Percentiles rank a stretch among this genome's conserved stretches.
Conservation (phyloP, 2,797 vertebrate genomes). For the Rhinichthys osculus region DNA sequence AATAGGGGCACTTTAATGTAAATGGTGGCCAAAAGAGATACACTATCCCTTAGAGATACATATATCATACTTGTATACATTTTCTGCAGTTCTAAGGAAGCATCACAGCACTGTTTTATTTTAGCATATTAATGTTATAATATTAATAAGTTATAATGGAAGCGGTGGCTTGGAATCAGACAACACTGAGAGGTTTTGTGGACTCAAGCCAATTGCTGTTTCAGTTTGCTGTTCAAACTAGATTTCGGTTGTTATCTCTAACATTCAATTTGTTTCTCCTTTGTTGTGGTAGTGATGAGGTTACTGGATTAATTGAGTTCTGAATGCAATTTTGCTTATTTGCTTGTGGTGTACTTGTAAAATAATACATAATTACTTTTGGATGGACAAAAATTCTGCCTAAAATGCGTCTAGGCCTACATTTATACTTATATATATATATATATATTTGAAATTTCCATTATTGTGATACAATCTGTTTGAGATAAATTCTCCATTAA, state of each 20-base stretch:
- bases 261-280: neutral
- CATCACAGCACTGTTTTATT: constrained; percentile 67
- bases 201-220: constrained; percentile 37
- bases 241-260: constrained; percentile 6
- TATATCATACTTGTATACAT: constrained; percentile 54
- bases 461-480: neutral
- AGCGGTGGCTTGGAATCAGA: constrained; percentile 79
- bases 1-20: neutral
- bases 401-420: neutral
- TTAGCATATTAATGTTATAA: constrained; percentile 70
- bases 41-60: neutral
- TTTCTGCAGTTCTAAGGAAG: constrained; percentile 67
- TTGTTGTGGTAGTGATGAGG: constrained; percentile 5
- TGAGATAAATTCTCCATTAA: neutral
- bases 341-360: neutral
- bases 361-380: neutral
- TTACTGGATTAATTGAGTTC: neutral
- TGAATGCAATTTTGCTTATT: neutral
- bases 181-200: constrained; percentile 50
- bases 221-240: constrained; percentile 19
- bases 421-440: no score
- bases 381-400: no score
- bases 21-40: neutral
- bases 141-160: constrained; percentile 74
- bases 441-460: no score